Evolutionary conservation across 2,888 invertebrate genomes (phyloP), one percentile per base, ranked within the genome.

Genomic region (Tubiluchus corallicola): DNA sequence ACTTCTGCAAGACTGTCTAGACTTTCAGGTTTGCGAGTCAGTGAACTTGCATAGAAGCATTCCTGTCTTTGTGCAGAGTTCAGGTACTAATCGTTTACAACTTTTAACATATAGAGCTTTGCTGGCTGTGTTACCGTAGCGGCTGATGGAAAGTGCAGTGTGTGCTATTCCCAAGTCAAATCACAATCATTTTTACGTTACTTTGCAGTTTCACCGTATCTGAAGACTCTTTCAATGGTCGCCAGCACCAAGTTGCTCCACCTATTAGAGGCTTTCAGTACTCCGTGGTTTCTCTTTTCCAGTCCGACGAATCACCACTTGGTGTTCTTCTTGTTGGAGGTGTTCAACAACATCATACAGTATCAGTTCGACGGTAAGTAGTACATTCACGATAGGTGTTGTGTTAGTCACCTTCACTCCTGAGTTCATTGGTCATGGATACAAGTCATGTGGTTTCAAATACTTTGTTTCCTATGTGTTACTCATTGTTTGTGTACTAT

Each of bases 341-440:
- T 96, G 62, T 98, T 98, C 68, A 99, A 98, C 68, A 98, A 98
- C 64, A 94, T 98, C 55, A 98, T 99, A 54, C 98, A 99, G 71
- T 94, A 94, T 61, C 94, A 94, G 67, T 94, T 94, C 66, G 92
- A 94, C 67, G 92, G 90, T 74, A 54, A 70, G 70, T 51, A 3
- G 3, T n/a, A n/a, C n/a, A n/a, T n/a, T n/a, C n/a, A n/a, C n/a
- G n/a, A n/a, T n/a, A n/a, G n/a, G n/a, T n/a, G n/a, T 15, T 16
- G n/a, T 4, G 4, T 48, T 9, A 17, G 4, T 16, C 42, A 13
- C 20, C 17, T 42, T 20, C 19, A 21, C 17, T 16, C 13, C 4
- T 5, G 4, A 17, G 4, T 44, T 45, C 5, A 47, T 5, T n/a
- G n/a, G 13, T 15, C 5, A 16, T n/a, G 16, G 13, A 9, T 37